These are phyloP conservation scores for Torymus aiolomorphi DNA, from an alignment of 2,888 invertebrate species.

Conservation along the genomic window DNA sequence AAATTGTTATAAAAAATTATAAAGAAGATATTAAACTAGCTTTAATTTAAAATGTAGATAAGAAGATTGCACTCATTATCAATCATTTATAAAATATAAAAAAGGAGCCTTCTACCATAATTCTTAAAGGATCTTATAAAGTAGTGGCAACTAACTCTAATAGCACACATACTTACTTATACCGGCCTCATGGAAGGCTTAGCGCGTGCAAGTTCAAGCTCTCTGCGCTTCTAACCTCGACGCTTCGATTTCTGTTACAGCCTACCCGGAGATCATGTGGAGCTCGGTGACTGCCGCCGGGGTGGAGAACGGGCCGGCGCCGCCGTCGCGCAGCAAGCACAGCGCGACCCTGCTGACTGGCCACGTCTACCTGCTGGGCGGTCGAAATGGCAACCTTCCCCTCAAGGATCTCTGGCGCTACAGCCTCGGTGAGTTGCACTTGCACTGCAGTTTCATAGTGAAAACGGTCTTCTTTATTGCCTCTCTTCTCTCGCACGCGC, in stretches of 20 bases:
- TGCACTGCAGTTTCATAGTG: too few relatives aligned
- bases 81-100: too few relatives aligned
- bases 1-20: too few relatives aligned
- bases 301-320: conserved; percentile 77
- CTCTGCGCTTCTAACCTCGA: neutral
- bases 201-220: neutral
- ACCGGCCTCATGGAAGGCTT: neutral
- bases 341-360: conserved; percentile 87
- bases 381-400: conserved; percentile 88
- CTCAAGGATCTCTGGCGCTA: conserved; percentile 92
- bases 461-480: too few relatives aligned
- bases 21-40: too few relatives aligned
- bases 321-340: conserved; percentile 88
- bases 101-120: too few relatives aligned
- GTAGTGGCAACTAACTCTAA: too few relatives aligned
- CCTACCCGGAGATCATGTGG: conserved; percentile 76
- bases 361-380: conserved; percentile 89
- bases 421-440: conserved; percentile 80
- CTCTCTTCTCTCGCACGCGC: too few relatives aligned
- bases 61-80: too few relatives aligned
- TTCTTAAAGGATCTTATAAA: too few relatives aligned
- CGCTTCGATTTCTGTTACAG: conserved; percentile 14
- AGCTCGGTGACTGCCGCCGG: conserved; percentile 78
- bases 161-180: too few relatives aligned
- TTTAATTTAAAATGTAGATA: too few relatives aligned